Conservation (phyloP, 2,888 invertebrate species). For the Xanthorhoe designata region DNA sequence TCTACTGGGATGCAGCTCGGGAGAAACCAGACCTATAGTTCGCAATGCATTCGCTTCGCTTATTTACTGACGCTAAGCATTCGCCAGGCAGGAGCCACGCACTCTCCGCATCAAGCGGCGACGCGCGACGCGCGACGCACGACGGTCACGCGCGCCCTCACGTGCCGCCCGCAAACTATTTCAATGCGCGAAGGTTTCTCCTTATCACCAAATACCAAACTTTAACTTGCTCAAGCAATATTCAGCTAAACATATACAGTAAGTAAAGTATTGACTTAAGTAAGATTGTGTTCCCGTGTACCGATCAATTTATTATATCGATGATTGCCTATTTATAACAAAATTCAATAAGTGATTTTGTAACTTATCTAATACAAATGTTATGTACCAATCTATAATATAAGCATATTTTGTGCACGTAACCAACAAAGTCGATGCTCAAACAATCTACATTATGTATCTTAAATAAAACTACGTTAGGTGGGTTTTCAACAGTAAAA, state of each 20-base stretch:
- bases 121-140: background rate
- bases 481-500: too few relatives aligned
- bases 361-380: too few relatives aligned
- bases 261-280: background rate
- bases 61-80: background rate
- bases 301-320: background rate
- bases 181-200: constrained; percentile 1
- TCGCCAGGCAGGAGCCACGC: constrained; percentile 14
- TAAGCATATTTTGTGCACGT: background rate
- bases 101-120: background rate
- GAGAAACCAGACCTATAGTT: constrained; percentile 18
- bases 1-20: background rate
- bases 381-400: too few relatives aligned
- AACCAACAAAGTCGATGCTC: background rate
- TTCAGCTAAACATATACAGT: background rate
- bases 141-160: constrained; percentile 7
- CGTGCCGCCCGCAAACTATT: constrained; percentile 2
- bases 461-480: too few relatives aligned
- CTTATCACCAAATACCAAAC: constrained; percentile 10
- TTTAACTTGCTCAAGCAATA: constrained; percentile 7
- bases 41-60: constrained; percentile 33
- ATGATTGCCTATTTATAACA: background rate
- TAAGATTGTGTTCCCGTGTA: background rate
- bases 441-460: background rate
- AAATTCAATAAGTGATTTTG: background rate